Evolutionary conservation across 2,888 invertebrate genomes (phyloP).

Genomic region (Chironomus tentans): DNA sequence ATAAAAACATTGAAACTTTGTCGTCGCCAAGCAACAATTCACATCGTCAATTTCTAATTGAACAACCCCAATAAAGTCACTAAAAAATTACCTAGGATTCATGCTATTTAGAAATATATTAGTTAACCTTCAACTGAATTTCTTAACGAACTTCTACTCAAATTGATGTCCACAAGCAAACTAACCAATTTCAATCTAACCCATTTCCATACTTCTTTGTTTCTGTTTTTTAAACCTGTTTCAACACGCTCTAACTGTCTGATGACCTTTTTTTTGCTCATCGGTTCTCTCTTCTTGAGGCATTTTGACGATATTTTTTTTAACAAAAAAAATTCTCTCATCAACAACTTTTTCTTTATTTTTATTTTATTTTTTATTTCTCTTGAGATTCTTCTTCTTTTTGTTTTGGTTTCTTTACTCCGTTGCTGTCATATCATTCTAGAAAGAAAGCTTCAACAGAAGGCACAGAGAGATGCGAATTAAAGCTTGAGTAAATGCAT

Average conservation of each 20-base stretch:
- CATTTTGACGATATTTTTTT: neutral
- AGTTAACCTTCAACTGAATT: neutral
- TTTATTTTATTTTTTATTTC: neutral
- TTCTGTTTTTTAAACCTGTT: conserved; percentile 17
- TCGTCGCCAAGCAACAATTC: no score
- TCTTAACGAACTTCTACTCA: neutral
- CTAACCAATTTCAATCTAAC: conserved; percentile 5
- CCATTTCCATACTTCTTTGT: conserved; percentile 13
- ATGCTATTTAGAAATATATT: neutral
- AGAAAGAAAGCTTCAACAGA: no score
- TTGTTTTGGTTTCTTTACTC: neutral
- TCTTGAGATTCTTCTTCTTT: neutral
- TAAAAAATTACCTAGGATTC: neutral
- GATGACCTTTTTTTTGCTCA: conserved; percentile 23
- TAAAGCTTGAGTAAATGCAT: no score
- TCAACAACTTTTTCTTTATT: neutral
- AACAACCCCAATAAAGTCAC: no score
- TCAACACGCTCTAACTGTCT: conserved; percentile 5
- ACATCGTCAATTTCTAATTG: no score
- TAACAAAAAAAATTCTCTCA: neutral
- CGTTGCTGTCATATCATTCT: neutral
- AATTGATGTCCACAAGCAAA: neutral
- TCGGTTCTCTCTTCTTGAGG: neutral
- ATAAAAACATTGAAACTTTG: no score
- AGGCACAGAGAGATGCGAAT: neutral